These are phyloP conservation scores for Chalcosyrphus nemorum DNA, from an alignment of 2,888 invertebrate species.

Conservation along the genomic window DNA sequence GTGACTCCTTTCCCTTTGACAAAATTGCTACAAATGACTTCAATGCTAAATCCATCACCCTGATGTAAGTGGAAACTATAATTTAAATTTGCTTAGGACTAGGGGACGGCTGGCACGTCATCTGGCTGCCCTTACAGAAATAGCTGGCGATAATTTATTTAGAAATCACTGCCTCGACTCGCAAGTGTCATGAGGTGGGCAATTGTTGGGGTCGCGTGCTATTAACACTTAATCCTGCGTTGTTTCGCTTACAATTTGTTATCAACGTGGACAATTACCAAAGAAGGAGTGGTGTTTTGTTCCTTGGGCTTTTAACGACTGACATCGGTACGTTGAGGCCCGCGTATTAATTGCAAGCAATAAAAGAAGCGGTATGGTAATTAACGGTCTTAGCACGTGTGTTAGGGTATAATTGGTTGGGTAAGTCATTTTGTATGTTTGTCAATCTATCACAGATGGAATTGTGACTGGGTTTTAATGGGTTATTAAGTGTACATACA, in stretches of 20 bases:
- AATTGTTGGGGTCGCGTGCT: conserved; percentile 43
- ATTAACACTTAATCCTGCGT: conserved; percentile 39
- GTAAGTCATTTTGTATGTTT: background rate
- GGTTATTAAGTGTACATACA: background rate
- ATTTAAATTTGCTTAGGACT: background rate
- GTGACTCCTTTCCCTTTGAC: background rate
- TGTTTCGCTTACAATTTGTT: conserved; percentile 40
- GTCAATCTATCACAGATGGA: background rate
- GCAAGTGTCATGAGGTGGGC: background rate
- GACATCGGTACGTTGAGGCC: background rate
- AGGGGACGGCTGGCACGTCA: background rate
- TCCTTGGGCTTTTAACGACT: background rate
- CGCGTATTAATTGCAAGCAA: conserved; percentile 18
- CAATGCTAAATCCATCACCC: background rate
- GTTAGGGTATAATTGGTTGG: background rate
- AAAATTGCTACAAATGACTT: background rate
- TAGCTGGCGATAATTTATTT: conserved; percentile 11
- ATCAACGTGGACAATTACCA: conserved; percentile 27
- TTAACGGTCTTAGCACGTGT: conserved; percentile 5
- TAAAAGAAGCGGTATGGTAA: conserved; percentile 9
- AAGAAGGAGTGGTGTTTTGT: background rate
- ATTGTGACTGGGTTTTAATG: background rate
- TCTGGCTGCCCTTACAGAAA: background rate
- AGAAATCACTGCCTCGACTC: conserved; percentile 17
- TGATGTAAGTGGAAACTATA: conserved; percentile 9